Conservation (phyloP, 2,888 invertebrate species). For the Nephrotoma guestfalica region DNA sequence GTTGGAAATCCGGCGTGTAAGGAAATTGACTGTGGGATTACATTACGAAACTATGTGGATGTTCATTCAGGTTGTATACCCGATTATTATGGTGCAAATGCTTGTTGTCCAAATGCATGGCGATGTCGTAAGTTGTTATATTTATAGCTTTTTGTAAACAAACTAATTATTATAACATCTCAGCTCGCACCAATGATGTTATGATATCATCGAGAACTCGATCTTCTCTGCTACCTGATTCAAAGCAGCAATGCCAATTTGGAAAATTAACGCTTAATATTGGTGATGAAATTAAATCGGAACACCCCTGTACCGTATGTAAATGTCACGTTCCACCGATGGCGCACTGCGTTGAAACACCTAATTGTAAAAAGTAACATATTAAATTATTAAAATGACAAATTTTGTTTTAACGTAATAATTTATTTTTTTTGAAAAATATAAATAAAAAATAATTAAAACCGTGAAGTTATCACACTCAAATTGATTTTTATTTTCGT, state of each 20-base stretch:
- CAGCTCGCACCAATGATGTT: background rate
- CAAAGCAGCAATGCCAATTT: constrained; percentile 26
- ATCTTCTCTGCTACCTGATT: background rate
- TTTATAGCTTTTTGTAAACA: background rate
- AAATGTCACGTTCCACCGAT: constrained; percentile 35
- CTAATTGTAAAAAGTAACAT: background rate
- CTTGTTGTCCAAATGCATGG: constrained; percentile 17
- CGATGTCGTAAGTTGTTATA: constrained; percentile 11
- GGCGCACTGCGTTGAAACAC: constrained; percentile 26
- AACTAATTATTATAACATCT: background rate
- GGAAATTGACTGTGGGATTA: constrained; percentile 14
- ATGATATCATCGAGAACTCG: background rate
- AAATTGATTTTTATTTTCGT: too few species aligned
- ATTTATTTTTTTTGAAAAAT: too few species aligned
- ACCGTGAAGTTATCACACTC: too few species aligned
- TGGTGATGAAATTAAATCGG: constrained; percentile 33
- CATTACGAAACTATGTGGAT: constrained; percentile 11
- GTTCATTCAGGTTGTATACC: constrained; percentile 14
- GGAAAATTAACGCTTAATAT: constrained; percentile 32
- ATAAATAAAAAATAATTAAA: too few species aligned
- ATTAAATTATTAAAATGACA: too few species aligned
- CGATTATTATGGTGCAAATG: constrained; percentile 11
- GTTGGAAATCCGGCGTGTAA: constrained; percentile 13
- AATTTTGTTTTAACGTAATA: too few species aligned
- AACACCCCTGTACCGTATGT: constrained; percentile 33